A percentile compares a stretch with the other conserved stretches of the same genome.
phyloP scores from a whole-genome alignment of 2,797 vertebrate species.

The Melanotaenia trifasciata region DNA sequence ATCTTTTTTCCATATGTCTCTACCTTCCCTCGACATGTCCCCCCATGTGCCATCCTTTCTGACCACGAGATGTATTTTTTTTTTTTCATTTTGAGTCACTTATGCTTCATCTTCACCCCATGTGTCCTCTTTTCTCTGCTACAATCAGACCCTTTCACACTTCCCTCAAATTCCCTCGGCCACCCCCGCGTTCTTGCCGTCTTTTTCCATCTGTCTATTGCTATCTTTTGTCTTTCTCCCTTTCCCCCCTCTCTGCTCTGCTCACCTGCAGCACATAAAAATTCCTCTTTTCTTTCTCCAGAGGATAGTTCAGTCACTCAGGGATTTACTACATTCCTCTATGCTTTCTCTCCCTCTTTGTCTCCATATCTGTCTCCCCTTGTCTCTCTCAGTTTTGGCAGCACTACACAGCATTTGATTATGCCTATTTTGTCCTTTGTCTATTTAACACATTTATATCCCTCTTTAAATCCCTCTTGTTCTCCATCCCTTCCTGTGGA shows the following conservation, averaged over 20 bases:
- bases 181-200: slow-evolving; percentile 72
- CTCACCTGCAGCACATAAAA: slow-evolving; percentile 91
- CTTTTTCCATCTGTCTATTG: slow-evolving; percentile 76
- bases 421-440: slow-evolving; percentile 66
- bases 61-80: slow-evolving; percentile 57
- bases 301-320: slow-evolving; percentile 81
- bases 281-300: slow-evolving; percentile 87
- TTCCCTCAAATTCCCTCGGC: slow-evolving; percentile 74
- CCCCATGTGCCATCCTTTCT: slow-evolving; percentile 43
- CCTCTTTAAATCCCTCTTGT: slow-evolving; percentile 52
- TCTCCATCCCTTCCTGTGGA: slow-evolving; percentile 57
- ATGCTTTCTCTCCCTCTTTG: slow-evolving; percentile 69
- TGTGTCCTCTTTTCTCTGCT: slow-evolving; percentile 62
- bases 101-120: slow-evolving; percentile 67
- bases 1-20: slow-evolving; percentile 68
- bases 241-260: slow-evolving; percentile 72
- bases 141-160: slow-evolving; percentile 76
- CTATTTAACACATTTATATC: slow-evolving; percentile 75
- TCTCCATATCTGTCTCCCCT: slow-evolving; percentile 69
- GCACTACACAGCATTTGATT: slow-evolving; percentile 64
- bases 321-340: slow-evolving; percentile 87
- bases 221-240: slow-evolving; percentile 51
- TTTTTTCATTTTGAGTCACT: slow-evolving; percentile 63
- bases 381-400: slow-evolving; percentile 68
- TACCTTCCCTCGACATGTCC: slow-evolving; percentile 28